These are phyloP conservation scores for Manacus vitellinus DNA, from an alignment of 2,113 vertebrate species.

Conservation along the genomic window DNA sequence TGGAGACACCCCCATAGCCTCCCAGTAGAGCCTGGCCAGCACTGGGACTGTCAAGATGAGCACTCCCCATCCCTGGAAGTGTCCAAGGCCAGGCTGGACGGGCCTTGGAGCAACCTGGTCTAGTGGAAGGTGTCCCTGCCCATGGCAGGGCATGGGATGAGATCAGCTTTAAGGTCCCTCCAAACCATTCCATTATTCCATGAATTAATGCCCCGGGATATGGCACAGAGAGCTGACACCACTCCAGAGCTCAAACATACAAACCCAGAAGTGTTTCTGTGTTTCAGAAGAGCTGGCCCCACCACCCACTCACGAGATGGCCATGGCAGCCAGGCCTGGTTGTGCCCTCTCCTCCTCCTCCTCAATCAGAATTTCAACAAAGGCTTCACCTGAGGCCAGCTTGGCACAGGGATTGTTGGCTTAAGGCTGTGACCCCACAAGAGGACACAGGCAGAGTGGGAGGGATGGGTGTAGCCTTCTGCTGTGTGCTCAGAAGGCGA, in stretches of 20 bases:
- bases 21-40: background rate
- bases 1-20: background rate
- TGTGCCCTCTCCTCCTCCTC: background rate
- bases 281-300: background rate
- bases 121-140: background rate
- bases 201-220: background rate
- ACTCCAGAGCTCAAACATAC: accelerated
- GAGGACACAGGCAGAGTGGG: background rate
- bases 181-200: background rate
- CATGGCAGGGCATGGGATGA: background rate
- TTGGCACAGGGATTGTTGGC: background rate
- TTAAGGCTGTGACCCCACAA: background rate
- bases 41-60: background rate
- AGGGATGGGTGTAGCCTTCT: accelerated
- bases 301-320: no score
- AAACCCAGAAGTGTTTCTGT: accelerated
- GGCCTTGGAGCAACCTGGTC: background rate
- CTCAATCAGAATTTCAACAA: background rate
- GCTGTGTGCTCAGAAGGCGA: background rate
- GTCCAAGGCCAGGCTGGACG: background rate
- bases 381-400: background rate
- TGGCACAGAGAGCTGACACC: background rate
- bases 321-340: no score
- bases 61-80: background rate
- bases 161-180: background rate